A percentile compares a stretch with the other conserved stretches of the same genome.
Evolutionary conservation across 2,113 vertebrate genomes (phyloP).

Genomic region (Chionis minor): DNA sequence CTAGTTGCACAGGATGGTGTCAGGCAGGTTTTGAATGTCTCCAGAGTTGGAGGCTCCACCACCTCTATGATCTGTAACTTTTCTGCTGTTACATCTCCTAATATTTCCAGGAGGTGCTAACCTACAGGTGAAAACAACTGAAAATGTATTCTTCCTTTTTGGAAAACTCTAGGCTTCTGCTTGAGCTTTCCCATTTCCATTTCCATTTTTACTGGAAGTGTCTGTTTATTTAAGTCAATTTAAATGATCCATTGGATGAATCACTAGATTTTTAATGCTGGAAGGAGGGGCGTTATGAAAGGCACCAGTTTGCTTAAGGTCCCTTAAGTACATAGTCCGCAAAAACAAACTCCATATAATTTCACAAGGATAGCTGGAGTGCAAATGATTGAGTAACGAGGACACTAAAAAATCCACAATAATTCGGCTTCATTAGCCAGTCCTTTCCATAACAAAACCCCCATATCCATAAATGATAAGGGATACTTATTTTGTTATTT

Average conservation of each 20-base stretch:
- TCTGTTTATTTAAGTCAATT: not conserved
- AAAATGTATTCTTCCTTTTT: not conserved
- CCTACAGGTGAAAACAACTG: not conserved
- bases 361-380: slow-evolving; percentile 18
- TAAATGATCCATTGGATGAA: slow-evolving; percentile 14
- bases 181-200: not conserved
- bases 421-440: not conserved
- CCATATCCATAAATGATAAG: not conserved
- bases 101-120: not conserved
- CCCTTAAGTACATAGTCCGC: not conserved
- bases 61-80: not conserved
- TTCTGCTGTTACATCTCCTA: not conserved
- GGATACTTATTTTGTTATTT: not conserved
- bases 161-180: not conserved
- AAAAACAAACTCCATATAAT: not conserved
- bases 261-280: slow-evolving; percentile 1
- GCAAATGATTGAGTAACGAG: not conserved
- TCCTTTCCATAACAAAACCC: not conserved
- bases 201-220: not conserved
- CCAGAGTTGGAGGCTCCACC: too few relatives aligned
- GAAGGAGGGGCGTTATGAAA: not conserved
- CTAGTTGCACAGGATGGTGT: too few relatives aligned
- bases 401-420: not conserved
- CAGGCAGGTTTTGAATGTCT: too few relatives aligned
- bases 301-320: not conserved